Conservation (phyloP, 2,113 vertebrate species). For the Percopsis transmontana region DNA sequence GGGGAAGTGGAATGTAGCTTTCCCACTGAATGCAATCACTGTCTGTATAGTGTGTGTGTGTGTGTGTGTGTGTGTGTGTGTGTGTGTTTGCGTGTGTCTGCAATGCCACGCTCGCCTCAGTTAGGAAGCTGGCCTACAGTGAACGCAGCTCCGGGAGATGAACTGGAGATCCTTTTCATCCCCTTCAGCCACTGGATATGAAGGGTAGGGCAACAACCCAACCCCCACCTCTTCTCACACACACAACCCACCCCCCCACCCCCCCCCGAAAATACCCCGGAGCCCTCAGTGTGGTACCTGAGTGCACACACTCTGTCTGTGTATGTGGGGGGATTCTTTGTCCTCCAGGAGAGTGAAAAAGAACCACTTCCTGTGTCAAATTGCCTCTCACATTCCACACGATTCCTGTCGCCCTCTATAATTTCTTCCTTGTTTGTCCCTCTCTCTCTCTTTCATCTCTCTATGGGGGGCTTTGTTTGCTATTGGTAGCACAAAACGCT, state of each 20-base stretch:
- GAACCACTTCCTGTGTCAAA: slow-evolving; percentile 76
- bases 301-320: slow-evolving; percentile 9
- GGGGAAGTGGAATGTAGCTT: slow-evolving; percentile 19
- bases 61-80: too few relatives aligned
- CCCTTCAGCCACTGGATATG: slow-evolving; percentile 41
- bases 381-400: slow-evolving; percentile 77
- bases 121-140: slow-evolving; percentile 27
- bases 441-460: slow-evolving; percentile 56
- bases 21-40: slow-evolving; percentile 44
- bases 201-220: slow-evolving; percentile 42
- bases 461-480: slow-evolving; percentile 78
- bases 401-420: slow-evolving; percentile 53
- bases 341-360: slow-evolving; percentile 60
- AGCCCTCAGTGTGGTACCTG: slow-evolving; percentile 44
- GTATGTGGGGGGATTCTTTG: slow-evolving; percentile 51
- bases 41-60: neutral
- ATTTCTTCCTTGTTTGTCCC: slow-evolving; percentile 30
- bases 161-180: slow-evolving; percentile 63
- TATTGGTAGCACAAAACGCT: slow-evolving; percentile 71
- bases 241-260: slow-evolving; percentile 3
- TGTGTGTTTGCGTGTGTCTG: too few relatives aligned
- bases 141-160: slow-evolving; percentile 57
- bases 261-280: slow-evolving; percentile 42
- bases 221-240: slow-evolving; percentile 30
- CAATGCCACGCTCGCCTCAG: neutral